phyloP scores from a whole-genome alignment of 2,797 vertebrate species.

The Crax fasciolata region DNA sequence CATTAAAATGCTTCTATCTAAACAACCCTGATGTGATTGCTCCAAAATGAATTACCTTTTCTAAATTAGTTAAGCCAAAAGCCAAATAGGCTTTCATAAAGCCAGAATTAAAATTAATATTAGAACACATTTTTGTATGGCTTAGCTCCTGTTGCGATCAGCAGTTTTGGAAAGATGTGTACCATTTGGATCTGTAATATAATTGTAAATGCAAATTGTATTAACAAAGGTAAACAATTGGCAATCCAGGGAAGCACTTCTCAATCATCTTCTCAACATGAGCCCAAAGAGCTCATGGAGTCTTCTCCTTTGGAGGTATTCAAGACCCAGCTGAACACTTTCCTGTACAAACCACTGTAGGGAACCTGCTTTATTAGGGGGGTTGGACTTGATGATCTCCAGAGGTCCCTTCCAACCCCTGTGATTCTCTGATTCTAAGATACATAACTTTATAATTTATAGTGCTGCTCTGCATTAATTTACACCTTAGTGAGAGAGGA shows the following conservation, averaged over 20 bases:
- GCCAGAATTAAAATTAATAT: neutral
- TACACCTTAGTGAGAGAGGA: neutral
- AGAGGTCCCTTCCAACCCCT: too few relatives aligned
- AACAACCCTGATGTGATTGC: neutral
- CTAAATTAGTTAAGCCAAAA: slow-evolving; percentile 63
- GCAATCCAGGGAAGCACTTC: neutral
- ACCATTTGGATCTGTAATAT: neutral
- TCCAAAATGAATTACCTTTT: slow-evolving; percentile 20
- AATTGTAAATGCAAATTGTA: neutral
- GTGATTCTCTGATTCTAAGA: too few relatives aligned
- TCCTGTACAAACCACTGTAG: too few relatives aligned
- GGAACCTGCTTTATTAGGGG: too few relatives aligned
- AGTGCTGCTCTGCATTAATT: neutral
- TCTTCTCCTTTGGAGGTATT: too few relatives aligned
- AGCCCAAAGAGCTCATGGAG: too few relatives aligned
- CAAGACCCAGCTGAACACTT: too few relatives aligned
- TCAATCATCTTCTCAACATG: neutral
- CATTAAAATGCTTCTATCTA: slow-evolving; percentile 20
- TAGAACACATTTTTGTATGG: neutral
- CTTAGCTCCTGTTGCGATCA: neutral
- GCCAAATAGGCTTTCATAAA: slow-evolving; percentile 6
- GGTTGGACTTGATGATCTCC: too few relatives aligned
- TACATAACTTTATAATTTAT: neutral
- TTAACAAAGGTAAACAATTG: neutral
- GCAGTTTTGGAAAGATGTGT: neutral